Conservation (phyloP, 2,113 vertebrate genomes). For the Actenoides lindsayi region DNA sequence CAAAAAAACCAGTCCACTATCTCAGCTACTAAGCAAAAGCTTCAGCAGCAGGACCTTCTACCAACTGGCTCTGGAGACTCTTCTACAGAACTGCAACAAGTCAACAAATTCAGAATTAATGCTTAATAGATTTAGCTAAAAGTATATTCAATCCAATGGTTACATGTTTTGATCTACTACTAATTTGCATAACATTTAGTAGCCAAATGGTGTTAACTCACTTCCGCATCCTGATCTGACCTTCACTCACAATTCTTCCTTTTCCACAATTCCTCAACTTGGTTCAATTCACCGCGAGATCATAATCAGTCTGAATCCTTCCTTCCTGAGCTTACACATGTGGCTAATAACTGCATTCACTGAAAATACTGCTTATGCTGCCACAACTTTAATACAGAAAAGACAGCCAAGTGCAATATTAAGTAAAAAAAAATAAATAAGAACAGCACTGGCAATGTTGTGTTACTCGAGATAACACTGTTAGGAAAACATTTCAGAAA, state of each 20-base stretch:
- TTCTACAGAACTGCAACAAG: neutral
- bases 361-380: neutral
- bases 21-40: neutral
- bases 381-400: neutral
- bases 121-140: neutral
- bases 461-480: neutral
- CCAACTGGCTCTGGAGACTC: neutral
- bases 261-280: neutral
- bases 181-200: neutral
- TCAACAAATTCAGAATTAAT: neutral
- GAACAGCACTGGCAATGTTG: neutral
- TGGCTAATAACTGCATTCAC: neutral
- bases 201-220: neutral
- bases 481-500: neutral
- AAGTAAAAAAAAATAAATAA: neutral
- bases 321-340: neutral
- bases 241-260: neutral
- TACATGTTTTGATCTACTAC: neutral
- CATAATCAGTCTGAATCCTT: neutral
- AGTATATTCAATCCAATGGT: neutral
- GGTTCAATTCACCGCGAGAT: neutral
- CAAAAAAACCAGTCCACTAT: neutral
- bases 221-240: neutral
- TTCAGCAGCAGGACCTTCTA: neutral
- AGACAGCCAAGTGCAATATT: too few relatives aligned